These are phyloP conservation scores for Callyntrura guangdongensis DNA, from an alignment of 2,888 invertebrate species.

Conservation along the genomic window DNA sequence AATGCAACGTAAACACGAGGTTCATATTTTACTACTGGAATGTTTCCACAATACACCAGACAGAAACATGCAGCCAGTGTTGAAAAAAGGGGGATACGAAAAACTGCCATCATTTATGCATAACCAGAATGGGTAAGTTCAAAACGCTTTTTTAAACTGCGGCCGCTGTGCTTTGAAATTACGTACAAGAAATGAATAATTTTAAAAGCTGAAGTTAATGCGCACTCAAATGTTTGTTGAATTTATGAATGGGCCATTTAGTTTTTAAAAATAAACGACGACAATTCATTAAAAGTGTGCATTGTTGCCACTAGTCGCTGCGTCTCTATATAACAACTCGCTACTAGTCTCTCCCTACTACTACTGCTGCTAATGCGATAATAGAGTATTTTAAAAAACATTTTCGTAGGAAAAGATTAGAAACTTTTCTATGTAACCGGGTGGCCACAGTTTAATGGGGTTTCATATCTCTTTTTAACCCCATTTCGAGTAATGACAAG, in stretches of 20 bases:
- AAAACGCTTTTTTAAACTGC: conserved; percentile 11
- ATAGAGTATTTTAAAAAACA: neutral
- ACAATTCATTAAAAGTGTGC: conserved; percentile 4
- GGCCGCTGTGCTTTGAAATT: neutral
- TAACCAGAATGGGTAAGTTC: neutral
- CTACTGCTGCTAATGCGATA: neutral
- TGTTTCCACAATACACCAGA: neutral
- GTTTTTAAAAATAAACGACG: conserved; percentile 10
- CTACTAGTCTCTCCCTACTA: too few species aligned
- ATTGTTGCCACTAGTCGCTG: neutral
- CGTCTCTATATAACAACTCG: neutral
- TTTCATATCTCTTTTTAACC: conserved; percentile 9
- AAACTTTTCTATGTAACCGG: neutral
- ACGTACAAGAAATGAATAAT: neutral
- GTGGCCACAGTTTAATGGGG: conserved; percentile 16
- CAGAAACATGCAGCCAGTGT: too few species aligned
- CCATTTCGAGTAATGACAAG: conserved; percentile 41
- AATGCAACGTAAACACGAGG: too few species aligned
- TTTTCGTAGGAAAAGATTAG: neutral
- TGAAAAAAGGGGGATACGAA: too few species aligned
- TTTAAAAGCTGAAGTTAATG: neutral
- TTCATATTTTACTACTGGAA: too few species aligned
- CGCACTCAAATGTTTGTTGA: neutral
- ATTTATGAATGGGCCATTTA: conserved; percentile 20
- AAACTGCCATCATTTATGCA: neutral